These are phyloP conservation scores for Gymnarchus niloticus DNA, from an alignment of 2,113 vertebrate genomes.

Conservation along the genomic window DNA sequence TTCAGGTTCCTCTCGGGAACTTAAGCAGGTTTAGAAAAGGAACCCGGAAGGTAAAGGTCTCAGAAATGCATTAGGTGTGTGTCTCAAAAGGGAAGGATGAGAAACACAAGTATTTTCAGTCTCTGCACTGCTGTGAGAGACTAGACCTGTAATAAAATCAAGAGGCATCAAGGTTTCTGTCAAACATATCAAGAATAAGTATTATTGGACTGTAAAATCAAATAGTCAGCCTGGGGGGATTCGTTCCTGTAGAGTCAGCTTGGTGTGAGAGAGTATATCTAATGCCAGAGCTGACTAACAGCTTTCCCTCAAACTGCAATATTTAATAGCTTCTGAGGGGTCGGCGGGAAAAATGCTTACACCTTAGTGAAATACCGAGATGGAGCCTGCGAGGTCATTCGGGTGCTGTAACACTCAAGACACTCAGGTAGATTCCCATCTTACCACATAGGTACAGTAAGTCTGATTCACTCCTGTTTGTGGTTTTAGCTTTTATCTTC, in stretches of 20 bases:
- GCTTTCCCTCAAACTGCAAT: background rate
- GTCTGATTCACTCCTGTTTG: background rate
- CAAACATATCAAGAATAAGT: background rate
- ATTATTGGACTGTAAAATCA: background rate
- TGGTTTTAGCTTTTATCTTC: slow-evolving; percentile 2
- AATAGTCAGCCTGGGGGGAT: background rate
- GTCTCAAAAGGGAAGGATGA: no score
- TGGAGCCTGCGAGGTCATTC: background rate
- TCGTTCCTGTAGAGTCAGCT: background rate
- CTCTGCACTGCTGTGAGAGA: background rate
- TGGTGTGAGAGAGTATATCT: slow-evolving; percentile 4
- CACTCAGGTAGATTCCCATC: no score
- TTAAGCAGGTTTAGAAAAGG: background rate
- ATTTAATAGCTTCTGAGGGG: background rate
- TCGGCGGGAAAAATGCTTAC: background rate
- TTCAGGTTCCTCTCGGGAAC: background rate
- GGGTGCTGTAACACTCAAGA: background rate
- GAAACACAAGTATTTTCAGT: background rate
- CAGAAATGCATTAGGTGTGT: background rate
- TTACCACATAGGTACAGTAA: background rate
- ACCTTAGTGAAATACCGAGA: background rate
- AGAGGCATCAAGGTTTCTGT: background rate
- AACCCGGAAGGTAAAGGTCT: background rate
- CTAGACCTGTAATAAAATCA: background rate
- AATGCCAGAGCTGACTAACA: slow-evolving; percentile 13